phyloP scores from a whole-genome alignment of 2,113 vertebrate genomes.

The Periophthalmus modestus region DNA sequence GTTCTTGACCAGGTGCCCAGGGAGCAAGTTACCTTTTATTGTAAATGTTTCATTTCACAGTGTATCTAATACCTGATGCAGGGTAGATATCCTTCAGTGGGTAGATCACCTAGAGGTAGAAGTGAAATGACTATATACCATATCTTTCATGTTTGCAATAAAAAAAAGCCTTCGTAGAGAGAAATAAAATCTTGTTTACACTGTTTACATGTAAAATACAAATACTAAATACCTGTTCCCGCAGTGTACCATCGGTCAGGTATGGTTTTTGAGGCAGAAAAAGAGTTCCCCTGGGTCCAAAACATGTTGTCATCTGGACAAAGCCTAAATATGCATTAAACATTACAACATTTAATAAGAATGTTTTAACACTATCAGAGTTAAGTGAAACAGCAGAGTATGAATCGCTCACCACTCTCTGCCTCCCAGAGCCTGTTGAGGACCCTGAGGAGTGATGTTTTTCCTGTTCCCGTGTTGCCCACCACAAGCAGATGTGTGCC shows the following conservation, averaged over 20 bases:
- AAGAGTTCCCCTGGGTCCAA: conserved; percentile 91
- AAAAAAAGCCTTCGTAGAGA: no score
- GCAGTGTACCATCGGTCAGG: conserved; percentile 92
- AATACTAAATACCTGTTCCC: conserved; percentile 84
- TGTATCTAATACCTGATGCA: conserved; percentile 81
- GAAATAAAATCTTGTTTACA: neutral
- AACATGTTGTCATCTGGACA: conserved; percentile 85
- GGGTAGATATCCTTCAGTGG: conserved; percentile 95
- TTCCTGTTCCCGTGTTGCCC: conserved; percentile 94
- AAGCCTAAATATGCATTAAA: conserved; percentile 74
- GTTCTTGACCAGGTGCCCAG: no score
- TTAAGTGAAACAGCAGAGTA: neutral
- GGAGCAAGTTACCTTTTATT: neutral
- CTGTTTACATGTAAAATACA: neutral
- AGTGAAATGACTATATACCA: neutral
- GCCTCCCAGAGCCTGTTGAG: conserved; percentile 90
- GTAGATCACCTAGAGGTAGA: conserved; percentile 86
- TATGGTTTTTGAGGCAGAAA: conserved; percentile 94
- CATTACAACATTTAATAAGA: neutral
- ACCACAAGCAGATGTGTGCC: conserved; percentile 88
- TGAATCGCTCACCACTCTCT: conserved; percentile 75
- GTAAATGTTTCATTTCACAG: no score
- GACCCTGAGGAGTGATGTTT: conserved; percentile 90
- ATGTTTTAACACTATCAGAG: no score
- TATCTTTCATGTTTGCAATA: no score